Conservation (phyloP, 2,888 invertebrate species). For the Agrochola lychnidis region DNA sequence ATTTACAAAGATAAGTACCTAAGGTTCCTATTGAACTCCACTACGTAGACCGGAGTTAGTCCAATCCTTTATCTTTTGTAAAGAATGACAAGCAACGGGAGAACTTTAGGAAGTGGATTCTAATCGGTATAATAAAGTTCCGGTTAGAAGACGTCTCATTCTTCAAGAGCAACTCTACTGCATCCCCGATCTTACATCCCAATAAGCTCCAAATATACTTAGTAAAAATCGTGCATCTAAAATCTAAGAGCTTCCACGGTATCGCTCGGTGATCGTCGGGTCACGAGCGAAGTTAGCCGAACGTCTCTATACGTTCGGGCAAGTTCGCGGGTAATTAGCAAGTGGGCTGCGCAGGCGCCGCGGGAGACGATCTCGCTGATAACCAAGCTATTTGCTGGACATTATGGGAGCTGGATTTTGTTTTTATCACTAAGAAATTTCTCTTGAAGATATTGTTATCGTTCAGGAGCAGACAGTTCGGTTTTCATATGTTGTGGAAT, state of each 20-base stretch:
- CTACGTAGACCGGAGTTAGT: neutral
- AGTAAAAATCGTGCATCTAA: slow-evolving; percentile 73
- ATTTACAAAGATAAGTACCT: neutral
- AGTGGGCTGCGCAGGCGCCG: slow-evolving; percentile 72
- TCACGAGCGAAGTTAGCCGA: slow-evolving; percentile 68
- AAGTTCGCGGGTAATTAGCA: slow-evolving; percentile 73
- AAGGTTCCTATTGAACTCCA: neutral
- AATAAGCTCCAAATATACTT: slow-evolving; percentile 52
- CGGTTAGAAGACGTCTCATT: slow-evolving; percentile 16
- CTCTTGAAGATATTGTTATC: slow-evolving; percentile 1
- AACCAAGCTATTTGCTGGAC: slow-evolving; percentile 61
- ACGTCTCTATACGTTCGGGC: slow-evolving; percentile 61
- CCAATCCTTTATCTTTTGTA: neutral
- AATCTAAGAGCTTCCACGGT: slow-evolving; percentile 64
- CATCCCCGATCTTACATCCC: slow-evolving; percentile 19
- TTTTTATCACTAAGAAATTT: slow-evolving; percentile 43
- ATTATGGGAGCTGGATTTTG: slow-evolving; percentile 45
- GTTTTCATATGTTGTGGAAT: neutral
- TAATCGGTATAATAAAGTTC: neutral
- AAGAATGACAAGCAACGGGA: neutral
- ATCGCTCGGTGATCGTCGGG: slow-evolving; percentile 59
- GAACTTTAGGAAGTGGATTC: neutral
- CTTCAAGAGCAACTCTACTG: slow-evolving; percentile 8
- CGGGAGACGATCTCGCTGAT: slow-evolving; percentile 59
- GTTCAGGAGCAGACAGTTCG: neutral